Evolutionary conservation across 2,113 vertebrate genomes (phyloP).

Genomic region (Esox niger): DNA sequence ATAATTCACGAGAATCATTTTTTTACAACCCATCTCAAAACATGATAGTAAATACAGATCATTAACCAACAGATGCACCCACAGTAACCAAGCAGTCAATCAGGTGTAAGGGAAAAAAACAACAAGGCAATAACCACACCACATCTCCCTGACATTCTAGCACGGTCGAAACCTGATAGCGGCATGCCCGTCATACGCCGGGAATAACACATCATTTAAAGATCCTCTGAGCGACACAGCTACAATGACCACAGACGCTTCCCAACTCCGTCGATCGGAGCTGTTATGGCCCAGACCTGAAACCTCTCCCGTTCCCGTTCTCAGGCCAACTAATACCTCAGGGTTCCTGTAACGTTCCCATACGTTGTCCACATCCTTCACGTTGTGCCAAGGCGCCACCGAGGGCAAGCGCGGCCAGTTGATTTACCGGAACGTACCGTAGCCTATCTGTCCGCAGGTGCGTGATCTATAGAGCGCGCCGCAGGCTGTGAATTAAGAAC

Average conservation of each 20-base stretch:
- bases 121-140: constrained; percentile 15
- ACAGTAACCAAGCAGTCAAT: constrained; percentile 15
- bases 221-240: not conserved
- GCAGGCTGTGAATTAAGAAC: no score
- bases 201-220: not conserved
- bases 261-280: not conserved
- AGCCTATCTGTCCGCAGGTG: no score
- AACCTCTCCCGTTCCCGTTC: no score
- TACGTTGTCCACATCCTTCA: no score
- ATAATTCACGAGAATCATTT: not conserved
- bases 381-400: no score
- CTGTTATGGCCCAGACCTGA: not conserved
- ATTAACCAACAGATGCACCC: not conserved
- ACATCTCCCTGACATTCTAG: constrained; percentile 14
- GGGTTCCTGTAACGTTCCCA: not conserved
- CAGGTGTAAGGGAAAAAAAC: constrained; percentile 2
- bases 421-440: no score
- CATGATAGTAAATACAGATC: constrained; percentile 1
- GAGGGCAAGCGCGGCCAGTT: no score
- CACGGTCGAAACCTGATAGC: constrained; percentile 13
- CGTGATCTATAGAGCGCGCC: no score
- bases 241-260: not conserved
- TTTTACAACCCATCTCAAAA: constrained; percentile 4
- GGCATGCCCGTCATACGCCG: not conserved
- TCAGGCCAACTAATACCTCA: no score